Evolutionary conservation across 92 coral and sea anemone species (phyloP), one percentile per base, ranked within the genome.

Genomic region (Micromussa lordhowensis): DNA sequence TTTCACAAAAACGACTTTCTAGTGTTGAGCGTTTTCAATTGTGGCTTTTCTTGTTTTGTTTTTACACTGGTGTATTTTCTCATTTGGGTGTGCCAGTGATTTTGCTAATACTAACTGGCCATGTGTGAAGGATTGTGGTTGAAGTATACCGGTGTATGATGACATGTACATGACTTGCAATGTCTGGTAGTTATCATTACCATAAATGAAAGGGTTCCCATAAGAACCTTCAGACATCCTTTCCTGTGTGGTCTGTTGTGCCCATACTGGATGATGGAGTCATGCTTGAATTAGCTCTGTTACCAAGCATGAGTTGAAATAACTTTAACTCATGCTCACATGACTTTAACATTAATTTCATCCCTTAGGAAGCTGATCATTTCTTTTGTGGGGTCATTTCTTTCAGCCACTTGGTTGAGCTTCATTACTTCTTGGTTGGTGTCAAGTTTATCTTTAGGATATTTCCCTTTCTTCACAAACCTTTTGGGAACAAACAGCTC

Each of bases 181-280:
- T 61, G 85, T 81, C 75, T 81, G 85, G 85, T 63, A 59, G 0
- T 36, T 81, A 24, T 26, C 76, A 81, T 61, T 63, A 81, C 85
- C 75, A 81, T 81, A 81, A 29, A 59, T 75, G 85, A 81, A 58
- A 54, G 79, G 73, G 85, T 81, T 81, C 73, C 54, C 55, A 63
- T 81, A 81, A 59, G 85, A 61, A 81, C 85, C 85, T 81, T 81
- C 85, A 81, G 70, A 81, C 76, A 81, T 59, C 54, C 69, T 81
- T 81, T 81, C 57, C 76, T 81, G 75, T 29, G 85, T 81, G 85
- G 76, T 81, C 55, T 57, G 85, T 30, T 61, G 85, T 81, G 57
- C 85, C 36, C 86, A 63, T 29, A 61, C 68, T 81, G 76, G 77
- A 31, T 82, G 86, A 82, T 68, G 86, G 32, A 82, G 74, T 75